These are phyloP conservation scores for Chiloscyllium plagiosum DNA, from an alignment of 2,113 vertebrate genomes.

Conservation along the genomic window DNA sequence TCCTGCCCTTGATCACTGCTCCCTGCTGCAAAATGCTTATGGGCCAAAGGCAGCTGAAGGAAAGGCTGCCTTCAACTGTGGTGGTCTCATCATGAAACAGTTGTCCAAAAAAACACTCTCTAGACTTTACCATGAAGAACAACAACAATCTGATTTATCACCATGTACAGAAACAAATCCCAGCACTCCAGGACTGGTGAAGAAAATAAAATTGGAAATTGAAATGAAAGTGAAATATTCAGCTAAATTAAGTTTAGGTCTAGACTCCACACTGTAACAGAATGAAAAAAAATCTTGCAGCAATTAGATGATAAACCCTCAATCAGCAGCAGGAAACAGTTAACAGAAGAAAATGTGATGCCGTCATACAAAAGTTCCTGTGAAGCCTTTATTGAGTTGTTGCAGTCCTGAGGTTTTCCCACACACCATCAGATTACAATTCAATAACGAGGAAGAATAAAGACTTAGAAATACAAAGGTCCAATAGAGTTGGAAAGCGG, in stretches of 20 bases:
- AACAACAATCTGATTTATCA: not conserved
- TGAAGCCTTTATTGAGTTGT: not conserved
- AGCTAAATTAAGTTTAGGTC: not conserved
- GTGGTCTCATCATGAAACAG: not conserved
- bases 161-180: not conserved
- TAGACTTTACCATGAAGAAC: not conserved
- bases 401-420: not conserved
- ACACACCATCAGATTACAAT: slow-evolving; percentile 8
- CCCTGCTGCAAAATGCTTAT: not conserved
- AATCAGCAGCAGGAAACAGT: not conserved
- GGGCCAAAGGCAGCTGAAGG: not conserved
- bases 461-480: not conserved
- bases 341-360: not conserved
- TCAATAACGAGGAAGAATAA: not conserved
- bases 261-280: not conserved
- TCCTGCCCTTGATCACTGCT: not conserved
- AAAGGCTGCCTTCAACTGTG: not conserved
- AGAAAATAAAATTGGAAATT: not conserved
- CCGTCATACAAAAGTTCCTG: not conserved
- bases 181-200: not conserved
- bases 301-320: not conserved
- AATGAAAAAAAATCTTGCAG: not conserved
- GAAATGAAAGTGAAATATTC: not conserved
- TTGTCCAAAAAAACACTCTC: not conserved
- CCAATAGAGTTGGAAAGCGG: not conserved